Evolutionary conservation across 2,113 vertebrate genomes (phyloP).

Genomic region (Apistogramma diplotaenia): DNA sequence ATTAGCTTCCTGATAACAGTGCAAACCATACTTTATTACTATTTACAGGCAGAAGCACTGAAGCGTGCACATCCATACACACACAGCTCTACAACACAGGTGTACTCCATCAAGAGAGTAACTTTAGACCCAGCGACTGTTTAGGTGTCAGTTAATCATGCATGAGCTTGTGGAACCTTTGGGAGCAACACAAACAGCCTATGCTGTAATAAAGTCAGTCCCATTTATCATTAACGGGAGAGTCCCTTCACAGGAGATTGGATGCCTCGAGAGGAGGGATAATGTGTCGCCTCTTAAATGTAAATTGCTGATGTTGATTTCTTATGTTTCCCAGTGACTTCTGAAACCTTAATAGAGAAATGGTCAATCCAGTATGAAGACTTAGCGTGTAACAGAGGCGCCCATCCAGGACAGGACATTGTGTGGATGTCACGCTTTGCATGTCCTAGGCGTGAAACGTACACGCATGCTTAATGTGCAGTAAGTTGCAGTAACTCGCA

Average conservation of each 20-base stretch:
- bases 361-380: background rate
- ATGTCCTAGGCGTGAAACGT: too few relatives aligned
- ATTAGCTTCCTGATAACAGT: background rate
- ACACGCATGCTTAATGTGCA: too few relatives aligned
- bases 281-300: background rate
- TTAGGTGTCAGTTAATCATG: constrained; percentile 62
- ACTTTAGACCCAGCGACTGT: constrained; percentile 52
- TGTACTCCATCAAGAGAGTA: constrained; percentile 51
- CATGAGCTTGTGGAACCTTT: constrained; percentile 60
- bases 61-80: background rate
- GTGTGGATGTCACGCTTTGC: too few relatives aligned
- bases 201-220: constrained; percentile 28
- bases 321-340: background rate
- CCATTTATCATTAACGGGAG: constrained; percentile 30
- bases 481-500: too few relatives aligned
- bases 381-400: too few relatives aligned
- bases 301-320: background rate
- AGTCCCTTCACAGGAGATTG: constrained; percentile 15
- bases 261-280: background rate
- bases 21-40: background rate
- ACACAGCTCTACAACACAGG: constrained; percentile 30
- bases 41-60: background rate
- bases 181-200: constrained; percentile 51
- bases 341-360: background rate
- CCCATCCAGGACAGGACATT: too few relatives aligned